Conservation (phyloP, 2,113 vertebrate species). For the Lucifuga dentata region DNA sequence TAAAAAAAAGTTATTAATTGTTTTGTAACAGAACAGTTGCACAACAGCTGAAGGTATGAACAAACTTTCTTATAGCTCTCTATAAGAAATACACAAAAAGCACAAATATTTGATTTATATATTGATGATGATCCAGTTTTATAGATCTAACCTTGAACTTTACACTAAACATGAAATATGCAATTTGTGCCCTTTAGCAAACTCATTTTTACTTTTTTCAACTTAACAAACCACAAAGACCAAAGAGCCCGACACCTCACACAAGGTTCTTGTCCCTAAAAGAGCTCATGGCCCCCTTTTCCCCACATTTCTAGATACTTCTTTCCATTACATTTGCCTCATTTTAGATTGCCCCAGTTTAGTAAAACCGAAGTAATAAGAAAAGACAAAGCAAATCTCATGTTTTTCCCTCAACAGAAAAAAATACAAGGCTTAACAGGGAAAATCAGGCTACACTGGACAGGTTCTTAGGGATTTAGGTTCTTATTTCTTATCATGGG, state of each 20-base stretch:
- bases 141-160: background rate
- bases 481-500: too few relatives aligned
- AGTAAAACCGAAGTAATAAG: background rate
- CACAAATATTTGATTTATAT: too few relatives aligned
- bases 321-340: background rate
- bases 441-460: too few relatives aligned
- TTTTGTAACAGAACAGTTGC: too few relatives aligned
- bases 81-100: too few relatives aligned
- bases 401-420: too few relatives aligned
- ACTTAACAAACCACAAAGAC: background rate
- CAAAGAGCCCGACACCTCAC: background rate
- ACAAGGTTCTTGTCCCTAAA: background rate
- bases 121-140: fast-evolving
- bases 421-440: too few relatives aligned
- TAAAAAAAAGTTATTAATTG: too few relatives aligned
- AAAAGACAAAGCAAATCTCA: background rate
- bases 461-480: too few relatives aligned
- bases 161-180: background rate
- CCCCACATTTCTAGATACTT: background rate
- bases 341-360: background rate
- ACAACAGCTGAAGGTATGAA: too few relatives aligned
- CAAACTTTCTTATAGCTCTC: too few relatives aligned
- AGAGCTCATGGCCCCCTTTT: background rate
- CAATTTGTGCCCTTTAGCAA: background rate
- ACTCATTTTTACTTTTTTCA: background rate